phyloP scores from a whole-genome alignment of 2,113 vertebrate genomes.

The Podiceps cristatus region DNA sequence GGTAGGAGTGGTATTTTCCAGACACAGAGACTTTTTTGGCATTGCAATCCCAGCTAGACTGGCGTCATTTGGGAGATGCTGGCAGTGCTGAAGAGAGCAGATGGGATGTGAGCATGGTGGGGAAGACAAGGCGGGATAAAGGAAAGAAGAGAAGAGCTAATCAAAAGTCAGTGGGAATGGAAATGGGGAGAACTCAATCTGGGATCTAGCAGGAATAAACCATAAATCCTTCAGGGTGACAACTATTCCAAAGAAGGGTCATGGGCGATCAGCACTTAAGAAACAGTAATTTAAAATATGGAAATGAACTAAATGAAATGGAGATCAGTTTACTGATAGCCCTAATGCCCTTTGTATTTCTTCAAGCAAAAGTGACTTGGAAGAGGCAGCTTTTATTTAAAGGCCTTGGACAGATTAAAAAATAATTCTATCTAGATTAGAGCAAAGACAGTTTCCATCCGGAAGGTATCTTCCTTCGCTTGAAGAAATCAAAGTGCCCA shows the following conservation, averaged over 20 bases:
- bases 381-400: neutral
- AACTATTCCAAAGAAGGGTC: neutral
- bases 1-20: neutral
- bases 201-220: neutral
- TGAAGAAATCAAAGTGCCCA: neutral
- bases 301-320: neutral
- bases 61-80: neutral
- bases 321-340: neutral
- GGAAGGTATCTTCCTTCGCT: neutral
- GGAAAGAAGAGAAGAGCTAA: neutral
- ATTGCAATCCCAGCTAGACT: neutral
- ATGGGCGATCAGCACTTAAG: neutral
- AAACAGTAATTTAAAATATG: neutral
- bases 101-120: neutral
- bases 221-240: neutral
- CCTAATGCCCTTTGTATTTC: neutral
- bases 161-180: neutral
- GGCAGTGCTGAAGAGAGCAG: slow-evolving; percentile 2
- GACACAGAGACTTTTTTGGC: neutral
- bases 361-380: neutral
- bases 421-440: neutral
- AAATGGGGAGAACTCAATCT: neutral
- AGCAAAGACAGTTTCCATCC: neutral
- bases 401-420: neutral
- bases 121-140: neutral